Conservation (phyloP, 2,888 invertebrate species). For the Sepioteuthis lessoniana region DNA sequence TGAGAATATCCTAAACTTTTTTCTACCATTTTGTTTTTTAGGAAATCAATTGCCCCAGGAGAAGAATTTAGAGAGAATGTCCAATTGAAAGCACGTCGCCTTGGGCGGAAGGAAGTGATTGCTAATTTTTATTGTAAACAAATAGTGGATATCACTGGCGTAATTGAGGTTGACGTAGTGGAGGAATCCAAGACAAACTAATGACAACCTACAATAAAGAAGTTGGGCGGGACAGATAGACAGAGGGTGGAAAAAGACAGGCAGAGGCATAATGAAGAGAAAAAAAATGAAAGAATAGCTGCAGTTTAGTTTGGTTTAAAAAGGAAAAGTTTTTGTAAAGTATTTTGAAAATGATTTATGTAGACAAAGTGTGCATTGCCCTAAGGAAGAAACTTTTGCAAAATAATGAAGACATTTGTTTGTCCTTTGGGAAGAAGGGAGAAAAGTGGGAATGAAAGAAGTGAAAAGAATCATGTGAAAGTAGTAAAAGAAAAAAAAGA, state of each 20-base stretch:
- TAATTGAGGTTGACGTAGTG: slow-evolving; percentile 64
- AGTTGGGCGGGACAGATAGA: background rate
- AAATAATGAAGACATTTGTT: background rate
- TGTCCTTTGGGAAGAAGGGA: background rate
- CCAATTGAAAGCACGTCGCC: slow-evolving; percentile 84
- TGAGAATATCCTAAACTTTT: background rate
- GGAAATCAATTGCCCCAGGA: slow-evolving; percentile 79
- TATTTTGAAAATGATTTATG: background rate
- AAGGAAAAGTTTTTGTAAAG: background rate
- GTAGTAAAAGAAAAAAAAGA: background rate
- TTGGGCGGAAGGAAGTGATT: slow-evolving; percentile 87
- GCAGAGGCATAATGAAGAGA: background rate
- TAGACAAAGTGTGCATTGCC: background rate
- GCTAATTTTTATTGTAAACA: slow-evolving; percentile 92
- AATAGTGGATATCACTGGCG: slow-evolving; percentile 90
- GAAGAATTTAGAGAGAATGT: slow-evolving; percentile 84
- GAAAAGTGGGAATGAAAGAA: background rate
- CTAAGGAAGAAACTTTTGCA: background rate
- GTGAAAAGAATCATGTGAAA: background rate
- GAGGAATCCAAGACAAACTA: slow-evolving; percentile 55
- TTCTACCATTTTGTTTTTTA: slow-evolving; percentile 65
- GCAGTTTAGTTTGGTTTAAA: background rate
- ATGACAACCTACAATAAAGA: background rate
- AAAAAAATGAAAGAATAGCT: background rate
- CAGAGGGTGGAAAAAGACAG: background rate